Evolutionary conservation across 2,113 vertebrate genomes (phyloP).

Genomic region (Echinops telfairi): DNA sequence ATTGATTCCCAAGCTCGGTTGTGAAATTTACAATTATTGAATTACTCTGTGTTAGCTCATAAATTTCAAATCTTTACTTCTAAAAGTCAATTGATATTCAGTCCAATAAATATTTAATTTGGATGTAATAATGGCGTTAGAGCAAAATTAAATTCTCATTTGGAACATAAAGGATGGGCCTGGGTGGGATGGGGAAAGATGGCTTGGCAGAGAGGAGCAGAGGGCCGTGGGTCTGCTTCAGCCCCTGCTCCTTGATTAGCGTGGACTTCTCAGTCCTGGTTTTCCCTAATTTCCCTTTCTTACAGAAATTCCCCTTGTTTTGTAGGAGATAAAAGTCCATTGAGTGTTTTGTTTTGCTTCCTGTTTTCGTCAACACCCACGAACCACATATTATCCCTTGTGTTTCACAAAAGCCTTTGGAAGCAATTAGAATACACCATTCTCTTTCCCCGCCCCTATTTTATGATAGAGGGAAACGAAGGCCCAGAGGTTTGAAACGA

Average conservation of each 20-base stretch:
- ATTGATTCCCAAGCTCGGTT: slow-evolving; percentile 79
- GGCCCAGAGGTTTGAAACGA: background rate
- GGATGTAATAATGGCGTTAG: slow-evolving; percentile 78
- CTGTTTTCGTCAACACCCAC: slow-evolving; percentile 12
- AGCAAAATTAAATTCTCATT: slow-evolving; percentile 80
- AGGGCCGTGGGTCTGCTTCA: background rate
- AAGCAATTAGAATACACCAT: background rate
- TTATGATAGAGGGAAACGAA: background rate
- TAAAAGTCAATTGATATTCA: slow-evolving; percentile 81
- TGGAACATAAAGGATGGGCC: slow-evolving; percentile 75
- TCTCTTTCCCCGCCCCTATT: background rate
- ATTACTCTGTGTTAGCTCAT: slow-evolving; percentile 77
- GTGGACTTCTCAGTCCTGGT: background rate
- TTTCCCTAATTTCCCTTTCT: slow-evolving; percentile 20
- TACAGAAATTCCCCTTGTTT: background rate
- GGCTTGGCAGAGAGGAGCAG: slow-evolving; percentile 37
- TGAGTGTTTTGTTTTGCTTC: slow-evolving; percentile 3
- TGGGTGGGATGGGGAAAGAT: slow-evolving; percentile 33
- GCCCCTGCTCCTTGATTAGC: background rate
- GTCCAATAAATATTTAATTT: slow-evolving; percentile 82
- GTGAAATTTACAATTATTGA: slow-evolving; percentile 82
- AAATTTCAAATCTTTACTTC: slow-evolving; percentile 81
- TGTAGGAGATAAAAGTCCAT: slow-evolving; percentile 25
- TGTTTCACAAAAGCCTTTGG: slow-evolving; percentile 7
- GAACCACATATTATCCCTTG: background rate